phyloP scores from a whole-genome alignment of 1,140 invertebrate species.

The Arion vulgaris region DNA sequence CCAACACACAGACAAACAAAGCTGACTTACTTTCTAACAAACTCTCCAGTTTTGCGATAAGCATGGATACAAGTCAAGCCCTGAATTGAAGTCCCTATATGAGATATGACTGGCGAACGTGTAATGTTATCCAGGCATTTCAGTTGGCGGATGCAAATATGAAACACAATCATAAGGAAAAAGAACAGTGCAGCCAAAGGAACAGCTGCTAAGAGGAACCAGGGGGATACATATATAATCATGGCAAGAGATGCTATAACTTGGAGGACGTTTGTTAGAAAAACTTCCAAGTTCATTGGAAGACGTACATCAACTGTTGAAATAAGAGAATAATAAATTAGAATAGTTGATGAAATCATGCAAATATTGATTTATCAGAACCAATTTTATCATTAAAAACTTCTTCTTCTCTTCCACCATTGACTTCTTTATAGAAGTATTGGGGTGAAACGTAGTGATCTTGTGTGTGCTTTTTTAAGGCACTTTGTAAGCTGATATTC shows the following conservation, averaged over 20 bases:
- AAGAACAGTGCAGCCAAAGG: slow-evolving; percentile 76
- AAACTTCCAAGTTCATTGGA: slow-evolving; percentile 77
- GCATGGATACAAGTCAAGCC: slow-evolving; percentile 81
- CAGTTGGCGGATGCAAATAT: slow-evolving; percentile 76
- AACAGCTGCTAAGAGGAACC: slow-evolving; percentile 77
- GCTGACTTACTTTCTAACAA: slow-evolving; percentile 68
- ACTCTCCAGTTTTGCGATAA: slow-evolving; percentile 73
- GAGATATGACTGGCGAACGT: slow-evolving; percentile 79
- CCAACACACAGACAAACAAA: too few relatives aligned
- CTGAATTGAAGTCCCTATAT: slow-evolving; percentile 78
- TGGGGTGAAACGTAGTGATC: too few relatives aligned
- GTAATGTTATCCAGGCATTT: slow-evolving; percentile 79
- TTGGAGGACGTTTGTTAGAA: slow-evolving; percentile 78
- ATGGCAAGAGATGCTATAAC: slow-evolving; percentile 70
- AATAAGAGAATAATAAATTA: not conserved
- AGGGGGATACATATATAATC: slow-evolving; percentile 78
- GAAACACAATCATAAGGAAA: slow-evolving; percentile 74
- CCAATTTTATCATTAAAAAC: too few relatives aligned
- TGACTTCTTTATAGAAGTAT: too few relatives aligned
- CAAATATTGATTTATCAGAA: too few relatives aligned
- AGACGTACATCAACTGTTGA: slow-evolving; percentile 78
- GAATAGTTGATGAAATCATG: too few relatives aligned
- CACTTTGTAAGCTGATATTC: too few relatives aligned
- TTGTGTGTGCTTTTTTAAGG: too few relatives aligned
- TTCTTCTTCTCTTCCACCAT: too few relatives aligned